Evolutionary conservation across 92 coral and sea anemone genomes (phyloP), one percentile per base, ranked within the genome.

Genomic region (Zoanthus sansibaricus): DNA sequence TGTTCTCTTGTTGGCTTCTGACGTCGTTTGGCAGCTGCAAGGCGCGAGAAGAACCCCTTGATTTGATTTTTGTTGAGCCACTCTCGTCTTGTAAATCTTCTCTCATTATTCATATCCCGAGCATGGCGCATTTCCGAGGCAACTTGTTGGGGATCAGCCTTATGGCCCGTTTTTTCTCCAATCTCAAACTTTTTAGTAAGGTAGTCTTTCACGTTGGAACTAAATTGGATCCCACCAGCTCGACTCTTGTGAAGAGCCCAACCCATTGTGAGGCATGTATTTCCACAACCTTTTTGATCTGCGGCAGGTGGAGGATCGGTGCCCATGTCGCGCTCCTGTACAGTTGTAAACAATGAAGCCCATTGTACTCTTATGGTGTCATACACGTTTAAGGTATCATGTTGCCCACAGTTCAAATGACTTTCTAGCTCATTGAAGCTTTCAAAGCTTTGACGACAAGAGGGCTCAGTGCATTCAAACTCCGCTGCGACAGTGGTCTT

Each of bases 81-180:
- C 14, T 88, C 92, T 9, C 82, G 79, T 25, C 90, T 54, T 16
- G 37, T 10, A 48, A 91, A 91, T 59, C 33, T 59, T 37, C 31
- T 78, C 10, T 79, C 84, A 73, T 89, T 87, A 21, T 82, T 80
- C 9, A 32, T 51, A 46, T 80, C 78, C 59, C 86, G 86, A n/a
- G 95, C 89, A 30, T 87, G 85, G 17, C 96, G 86, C 96, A 83
- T 88, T 73, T 91, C 96, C 75, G 48, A 55, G 30, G 91, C 75
- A 5, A 91, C 91, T 80, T 88, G 92, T 17, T 83, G 75, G 37
- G 96, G 83, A 83, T 83, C 80, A 0, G 59, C 90, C n/a, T 93
- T 93, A 31, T 85, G 88, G 20, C 94, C 92, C 3, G 94, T 88
- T 69, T 86, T 82, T 82, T 88, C 89, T 66, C 95, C 92, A 48